Conservation (phyloP, 2,113 vertebrate species). For the Lonchura striata region DNA sequence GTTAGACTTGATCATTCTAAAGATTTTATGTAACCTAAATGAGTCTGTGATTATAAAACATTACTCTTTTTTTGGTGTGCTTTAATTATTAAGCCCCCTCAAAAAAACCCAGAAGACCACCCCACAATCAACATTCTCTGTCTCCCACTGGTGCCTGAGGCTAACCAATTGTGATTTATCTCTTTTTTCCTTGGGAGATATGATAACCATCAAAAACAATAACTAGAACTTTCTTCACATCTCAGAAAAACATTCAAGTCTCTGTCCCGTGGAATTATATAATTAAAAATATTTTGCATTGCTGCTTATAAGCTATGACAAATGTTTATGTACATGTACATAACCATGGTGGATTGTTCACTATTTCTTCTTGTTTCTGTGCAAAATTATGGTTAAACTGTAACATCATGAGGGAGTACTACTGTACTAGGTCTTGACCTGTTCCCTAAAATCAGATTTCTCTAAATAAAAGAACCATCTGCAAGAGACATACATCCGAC, state of each 20-base stretch:
- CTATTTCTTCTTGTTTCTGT: not conserved
- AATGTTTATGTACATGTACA: not conserved
- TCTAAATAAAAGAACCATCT: not conserved
- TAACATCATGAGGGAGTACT: not conserved
- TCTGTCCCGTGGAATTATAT: not conserved
- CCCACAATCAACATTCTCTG: not conserved
- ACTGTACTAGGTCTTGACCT: not conserved
- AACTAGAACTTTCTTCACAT: not conserved
- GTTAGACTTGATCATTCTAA: not conserved
- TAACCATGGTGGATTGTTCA: not conserved
- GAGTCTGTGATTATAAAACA: not conserved
- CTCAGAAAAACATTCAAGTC: not conserved
- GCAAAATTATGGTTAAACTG: not conserved
- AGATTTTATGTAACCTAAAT: not conserved
- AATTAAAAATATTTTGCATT: not conserved
- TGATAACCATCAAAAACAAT: accelerated
- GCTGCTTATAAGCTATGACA: not conserved
- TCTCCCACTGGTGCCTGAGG: not conserved
- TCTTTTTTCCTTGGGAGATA: not conserved
- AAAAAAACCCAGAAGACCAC: not conserved
- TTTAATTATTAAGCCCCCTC: not conserved
- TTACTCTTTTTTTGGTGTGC: not conserved
- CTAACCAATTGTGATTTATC: not conserved
- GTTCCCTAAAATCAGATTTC: not conserved
- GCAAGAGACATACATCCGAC: not conserved